Conservation (phyloP, 2,888 invertebrate genomes). For the Zhuqinia jingwanae region DNA sequence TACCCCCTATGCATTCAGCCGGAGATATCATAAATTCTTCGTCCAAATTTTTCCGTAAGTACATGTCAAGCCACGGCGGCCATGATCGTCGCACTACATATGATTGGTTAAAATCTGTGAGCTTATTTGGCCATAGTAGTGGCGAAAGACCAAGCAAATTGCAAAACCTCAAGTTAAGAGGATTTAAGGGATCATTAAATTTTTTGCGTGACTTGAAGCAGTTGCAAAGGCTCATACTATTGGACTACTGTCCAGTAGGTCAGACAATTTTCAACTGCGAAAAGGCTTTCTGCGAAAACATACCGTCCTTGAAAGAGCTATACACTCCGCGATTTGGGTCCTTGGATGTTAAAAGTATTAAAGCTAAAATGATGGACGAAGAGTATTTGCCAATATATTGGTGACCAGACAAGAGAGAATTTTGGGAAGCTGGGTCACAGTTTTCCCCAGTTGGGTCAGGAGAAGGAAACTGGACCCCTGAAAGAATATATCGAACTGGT, state of each 20-base stretch:
- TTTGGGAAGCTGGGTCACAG: too few relatives aligned
- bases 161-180: constrained; percentile 44
- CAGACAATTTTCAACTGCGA: constrained; percentile 24
- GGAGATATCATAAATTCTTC: not conserved
- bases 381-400: constrained; percentile 48
- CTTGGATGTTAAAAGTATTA: constrained; percentile 2
- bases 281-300: constrained; percentile 3
- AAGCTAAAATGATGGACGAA: constrained; percentile 38
- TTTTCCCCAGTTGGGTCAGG: too few relatives aligned
- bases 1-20: not conserved
- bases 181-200: constrained; percentile 37
- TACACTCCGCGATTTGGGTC: constrained; percentile 27
- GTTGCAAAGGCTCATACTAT: constrained; percentile 27
- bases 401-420: not conserved
- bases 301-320: constrained; percentile 39
- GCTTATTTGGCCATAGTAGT: not conserved
- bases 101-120: not conserved
- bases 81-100: not conserved
- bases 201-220: constrained; percentile 36
- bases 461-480: too few relatives aligned
- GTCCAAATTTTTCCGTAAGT: not conserved
- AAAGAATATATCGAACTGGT: too few relatives aligned
- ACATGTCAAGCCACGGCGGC: not conserved
- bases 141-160: not conserved
- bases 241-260: constrained; percentile 41